Conservation (phyloP, 1,140 invertebrate genomes). For the Dysdera silvatica region DNA sequence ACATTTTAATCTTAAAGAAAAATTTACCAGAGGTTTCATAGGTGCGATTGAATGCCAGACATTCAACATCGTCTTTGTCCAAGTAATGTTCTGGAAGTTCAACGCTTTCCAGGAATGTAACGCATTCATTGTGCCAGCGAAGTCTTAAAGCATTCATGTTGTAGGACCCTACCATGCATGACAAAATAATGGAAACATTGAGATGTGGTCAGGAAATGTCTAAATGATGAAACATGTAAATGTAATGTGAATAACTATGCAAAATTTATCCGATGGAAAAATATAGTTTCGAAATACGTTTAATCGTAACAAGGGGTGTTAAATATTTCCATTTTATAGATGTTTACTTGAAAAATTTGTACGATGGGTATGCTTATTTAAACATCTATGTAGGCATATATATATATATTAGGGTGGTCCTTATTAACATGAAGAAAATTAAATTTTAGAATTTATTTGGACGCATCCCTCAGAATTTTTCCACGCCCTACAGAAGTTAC, state of each 20-base stretch:
- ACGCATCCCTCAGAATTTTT: too few species aligned
- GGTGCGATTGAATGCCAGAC: conserved; percentile 5
- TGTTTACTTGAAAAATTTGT: too few species aligned
- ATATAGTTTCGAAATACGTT: neutral
- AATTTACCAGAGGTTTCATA: conserved; percentile 24
- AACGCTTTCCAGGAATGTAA: conserved; percentile 29
- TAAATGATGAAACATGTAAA: neutral
- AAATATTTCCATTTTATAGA: too few species aligned
- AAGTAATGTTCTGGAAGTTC: conserved; percentile 32
- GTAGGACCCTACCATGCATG: conserved; percentile 21
- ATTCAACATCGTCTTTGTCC: conserved; percentile 29
- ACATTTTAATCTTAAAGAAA: too few species aligned
- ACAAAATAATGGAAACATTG: neutral
- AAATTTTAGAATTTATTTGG: too few species aligned
- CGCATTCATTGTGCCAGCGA: conserved; percentile 31
- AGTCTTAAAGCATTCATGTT: conserved; percentile 27
- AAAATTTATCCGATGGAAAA: neutral
- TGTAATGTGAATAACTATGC: neutral
- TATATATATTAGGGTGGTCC: too few species aligned
- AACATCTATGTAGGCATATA: too few species aligned
- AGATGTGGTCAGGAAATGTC: neutral
- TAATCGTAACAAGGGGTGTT: too few species aligned
- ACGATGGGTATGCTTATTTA: too few species aligned
- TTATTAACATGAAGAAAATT: too few species aligned
- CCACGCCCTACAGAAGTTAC: too few species aligned